A percentile compares a stretch with the other conserved stretches of the same genome.
Evolutionary conservation across 2,113 vertebrate genomes (phyloP).

Genomic region (Scalopus aquaticus): DNA sequence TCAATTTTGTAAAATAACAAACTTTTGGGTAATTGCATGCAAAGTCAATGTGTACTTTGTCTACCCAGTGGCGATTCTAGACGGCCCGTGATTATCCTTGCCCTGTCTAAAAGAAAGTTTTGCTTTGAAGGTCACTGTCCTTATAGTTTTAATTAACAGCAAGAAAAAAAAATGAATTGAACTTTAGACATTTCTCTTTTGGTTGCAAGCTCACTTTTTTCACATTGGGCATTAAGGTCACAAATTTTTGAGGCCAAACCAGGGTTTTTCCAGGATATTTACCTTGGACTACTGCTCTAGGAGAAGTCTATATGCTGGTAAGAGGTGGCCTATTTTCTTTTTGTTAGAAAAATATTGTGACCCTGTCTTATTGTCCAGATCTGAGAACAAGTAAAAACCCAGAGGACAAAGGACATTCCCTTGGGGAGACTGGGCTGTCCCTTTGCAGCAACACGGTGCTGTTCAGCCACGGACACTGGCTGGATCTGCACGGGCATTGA

Average conservation of each 20-base stretch:
- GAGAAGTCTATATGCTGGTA: not conserved
- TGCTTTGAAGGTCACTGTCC: slow-evolving; percentile 64
- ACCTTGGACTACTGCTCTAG: not conserved
- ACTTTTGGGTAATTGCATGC: slow-evolving; percentile 65
- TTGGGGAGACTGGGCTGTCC: not conserved
- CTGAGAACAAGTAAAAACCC: not conserved
- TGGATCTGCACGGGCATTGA: not conserved
- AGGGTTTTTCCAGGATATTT: slow-evolving; percentile 37
- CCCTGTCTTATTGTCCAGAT: not conserved
- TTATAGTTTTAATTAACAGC: not conserved
- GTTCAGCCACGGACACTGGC: not conserved
- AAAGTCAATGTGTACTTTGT: slow-evolving; percentile 64
- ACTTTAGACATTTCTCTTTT: slow-evolving; percentile 5
- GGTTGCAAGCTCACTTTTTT: slow-evolving; percentile 23
- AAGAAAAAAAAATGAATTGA: not conserved
- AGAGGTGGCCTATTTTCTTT: slow-evolving; percentile 34
- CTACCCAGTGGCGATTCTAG: slow-evolving; percentile 37
- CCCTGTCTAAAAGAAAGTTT: slow-evolving; percentile 49
- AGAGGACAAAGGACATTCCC: not conserved
- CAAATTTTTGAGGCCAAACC: not conserved
- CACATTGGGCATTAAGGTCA: slow-evolving; percentile 21
- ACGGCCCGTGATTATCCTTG: not conserved
- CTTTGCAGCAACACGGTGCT: not conserved
- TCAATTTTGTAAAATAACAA: slow-evolving; percentile 66
- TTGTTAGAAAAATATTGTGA: not conserved